Evolutionary conservation across 2,797 vertebrate species (phyloP).

Genomic region (Craterocephalus amniculus): DNA sequence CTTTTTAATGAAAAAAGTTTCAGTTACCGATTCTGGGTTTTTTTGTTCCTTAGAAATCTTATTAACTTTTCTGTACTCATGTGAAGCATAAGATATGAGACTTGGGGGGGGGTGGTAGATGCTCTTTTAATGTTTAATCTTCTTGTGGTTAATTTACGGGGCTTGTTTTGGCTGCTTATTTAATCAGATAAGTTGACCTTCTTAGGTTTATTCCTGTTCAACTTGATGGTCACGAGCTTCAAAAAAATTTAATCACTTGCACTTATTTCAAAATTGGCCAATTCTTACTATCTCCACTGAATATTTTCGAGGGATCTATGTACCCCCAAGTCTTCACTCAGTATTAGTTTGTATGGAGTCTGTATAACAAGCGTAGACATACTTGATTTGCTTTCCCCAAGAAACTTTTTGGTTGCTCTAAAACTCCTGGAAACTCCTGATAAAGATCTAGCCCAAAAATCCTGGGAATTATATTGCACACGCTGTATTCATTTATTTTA

Average conservation of each 20-base stretch:
- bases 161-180: background rate
- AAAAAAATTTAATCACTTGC: background rate
- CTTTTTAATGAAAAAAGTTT: background rate
- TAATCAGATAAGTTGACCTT: conserved; percentile 12
- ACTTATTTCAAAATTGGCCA: conserved; percentile 4
- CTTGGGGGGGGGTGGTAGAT: no score
- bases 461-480: no score
- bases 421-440: conserved; percentile 59
- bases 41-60: background rate
- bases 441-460: conserved; percentile 34
- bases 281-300: conserved; percentile 8
- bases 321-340: background rate
- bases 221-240: background rate
- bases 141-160: conserved; percentile 11
- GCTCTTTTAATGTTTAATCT: conserved; percentile 3
- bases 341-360: background rate
- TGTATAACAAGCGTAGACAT: conserved; percentile 23
- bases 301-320: background rate
- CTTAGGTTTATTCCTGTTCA: conserved; percentile 10
- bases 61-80: background rate
- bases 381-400: conserved; percentile 1
- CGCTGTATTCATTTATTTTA: background rate
- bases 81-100: background rate
- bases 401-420: conserved; percentile 26
- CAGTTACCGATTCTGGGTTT: background rate